Evolutionary conservation across 2,888 invertebrate species (phyloP).

Genomic region (Tachina lurida): DNA sequence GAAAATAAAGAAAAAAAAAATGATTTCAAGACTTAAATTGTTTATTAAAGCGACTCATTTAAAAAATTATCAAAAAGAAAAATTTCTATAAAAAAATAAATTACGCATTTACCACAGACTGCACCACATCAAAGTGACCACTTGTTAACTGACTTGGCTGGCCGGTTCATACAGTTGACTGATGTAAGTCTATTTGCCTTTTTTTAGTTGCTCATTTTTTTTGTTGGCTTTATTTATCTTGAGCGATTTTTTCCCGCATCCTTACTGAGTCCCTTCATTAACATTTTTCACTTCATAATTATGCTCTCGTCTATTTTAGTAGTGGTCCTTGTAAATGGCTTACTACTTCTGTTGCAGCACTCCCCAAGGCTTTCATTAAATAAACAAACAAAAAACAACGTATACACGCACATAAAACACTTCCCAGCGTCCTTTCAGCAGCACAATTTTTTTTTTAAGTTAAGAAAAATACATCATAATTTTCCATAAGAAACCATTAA

Average conservation of each 20-base stretch:
- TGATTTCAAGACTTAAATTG: slow-evolving; percentile 48
- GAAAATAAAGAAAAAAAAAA: slow-evolving; percentile 3
- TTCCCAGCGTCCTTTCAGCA: neutral
- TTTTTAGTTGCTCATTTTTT: slow-evolving; percentile 49
- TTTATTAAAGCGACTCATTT: slow-evolving; percentile 65
- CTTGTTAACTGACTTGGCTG: slow-evolving; percentile 72
- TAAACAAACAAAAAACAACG: slow-evolving; percentile 33
- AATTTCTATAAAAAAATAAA: slow-evolving; percentile 73
- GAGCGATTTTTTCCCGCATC: slow-evolving; percentile 9
- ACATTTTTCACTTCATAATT: slow-evolving; percentile 70
- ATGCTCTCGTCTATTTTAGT: slow-evolving; percentile 25
- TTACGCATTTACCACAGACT: slow-evolving; percentile 80
- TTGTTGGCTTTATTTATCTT: slow-evolving; percentile 46
- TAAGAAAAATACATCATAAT: slow-evolving; percentile 57
- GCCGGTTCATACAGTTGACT: slow-evolving; percentile 55
- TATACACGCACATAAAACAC: slow-evolving; percentile 46
- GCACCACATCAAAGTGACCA: slow-evolving; percentile 82
- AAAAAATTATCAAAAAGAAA: slow-evolving; percentile 59
- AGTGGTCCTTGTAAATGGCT: slow-evolving; percentile 17
- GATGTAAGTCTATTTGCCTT: slow-evolving; percentile 67
- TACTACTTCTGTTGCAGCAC: slow-evolving; percentile 47
- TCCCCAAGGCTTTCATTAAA: slow-evolving; percentile 67
- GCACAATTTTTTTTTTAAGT: slow-evolving; percentile 3
- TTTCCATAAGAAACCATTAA: slow-evolving; percentile 56
- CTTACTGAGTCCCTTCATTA: slow-evolving; percentile 66